Conservation (phyloP, 2,113 vertebrate genomes). For the Felis chaus region DNA sequence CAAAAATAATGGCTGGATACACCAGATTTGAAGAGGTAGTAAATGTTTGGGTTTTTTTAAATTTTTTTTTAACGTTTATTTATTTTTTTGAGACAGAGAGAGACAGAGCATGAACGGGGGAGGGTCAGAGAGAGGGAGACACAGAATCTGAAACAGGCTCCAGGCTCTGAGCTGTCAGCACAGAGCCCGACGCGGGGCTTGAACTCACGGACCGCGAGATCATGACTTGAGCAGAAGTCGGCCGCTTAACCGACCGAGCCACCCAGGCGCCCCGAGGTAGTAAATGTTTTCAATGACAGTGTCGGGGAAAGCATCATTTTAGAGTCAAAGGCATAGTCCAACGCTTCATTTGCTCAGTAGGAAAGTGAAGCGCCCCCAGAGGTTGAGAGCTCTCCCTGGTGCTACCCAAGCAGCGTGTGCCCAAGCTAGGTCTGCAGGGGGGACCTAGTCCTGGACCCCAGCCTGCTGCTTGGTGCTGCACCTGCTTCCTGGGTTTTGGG, state of each 20-base stretch:
- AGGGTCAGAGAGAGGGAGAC: no score
- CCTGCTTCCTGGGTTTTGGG: neutral
- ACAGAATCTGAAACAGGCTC: no score
- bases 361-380: neutral
- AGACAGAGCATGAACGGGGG: no score
- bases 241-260: no score
- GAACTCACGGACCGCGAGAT: no score
- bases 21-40: neutral
- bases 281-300: neutral
- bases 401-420: neutral
- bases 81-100: no score
- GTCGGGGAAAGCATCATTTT: neutral
- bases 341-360: neutral
- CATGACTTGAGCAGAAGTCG: no score
- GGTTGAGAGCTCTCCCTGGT: neutral
- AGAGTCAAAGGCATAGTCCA: neutral
- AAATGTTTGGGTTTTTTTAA: neutral
- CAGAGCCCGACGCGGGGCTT: no score
- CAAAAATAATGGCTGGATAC: neutral
- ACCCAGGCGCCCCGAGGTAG: neutral
- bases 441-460: neutral
- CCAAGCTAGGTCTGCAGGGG: fast-evolving
- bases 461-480: neutral
- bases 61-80: no score
- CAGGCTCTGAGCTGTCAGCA: no score